Conservation (phyloP, 2,797 vertebrate species). For the Limosa lapponica region DNA sequence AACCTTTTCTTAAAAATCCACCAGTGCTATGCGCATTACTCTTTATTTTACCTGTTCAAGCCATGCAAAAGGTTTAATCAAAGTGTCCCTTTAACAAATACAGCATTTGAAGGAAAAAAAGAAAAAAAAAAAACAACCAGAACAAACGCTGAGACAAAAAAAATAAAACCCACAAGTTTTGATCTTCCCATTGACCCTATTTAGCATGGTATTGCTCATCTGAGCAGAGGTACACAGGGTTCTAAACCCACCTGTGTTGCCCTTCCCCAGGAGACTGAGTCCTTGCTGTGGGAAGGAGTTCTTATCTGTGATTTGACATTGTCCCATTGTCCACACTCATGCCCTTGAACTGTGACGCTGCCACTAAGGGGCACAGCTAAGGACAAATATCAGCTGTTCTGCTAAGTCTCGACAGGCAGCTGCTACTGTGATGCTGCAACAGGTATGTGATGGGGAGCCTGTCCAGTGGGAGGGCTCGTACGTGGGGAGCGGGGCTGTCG, state of each 20-base stretch:
- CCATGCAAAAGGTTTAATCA: slow-evolving; percentile 36
- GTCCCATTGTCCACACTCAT: neutral
- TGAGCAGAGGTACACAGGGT: neutral
- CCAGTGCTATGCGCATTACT: neutral
- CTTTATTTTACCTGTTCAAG: neutral
- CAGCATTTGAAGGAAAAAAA: neutral
- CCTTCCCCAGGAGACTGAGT: neutral
- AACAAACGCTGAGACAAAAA: neutral
- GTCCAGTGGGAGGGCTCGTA: accelerated
- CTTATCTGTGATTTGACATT: neutral
- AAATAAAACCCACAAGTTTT: neutral
- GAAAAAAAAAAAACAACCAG: neutral
- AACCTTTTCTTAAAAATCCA: slow-evolving; percentile 11
- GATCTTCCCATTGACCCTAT: neutral
- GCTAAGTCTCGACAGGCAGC: neutral
- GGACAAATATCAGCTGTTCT: neutral
- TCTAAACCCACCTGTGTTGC: neutral
- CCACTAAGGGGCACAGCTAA: neutral
- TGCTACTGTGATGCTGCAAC: neutral
- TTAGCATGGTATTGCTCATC: neutral
- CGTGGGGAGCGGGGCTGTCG: accelerated
- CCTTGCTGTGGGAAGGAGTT: neutral
- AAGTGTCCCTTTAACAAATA: slow-evolving; percentile 43
- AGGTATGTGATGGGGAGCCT: accelerated
- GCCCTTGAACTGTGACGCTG: neutral